Evolutionary conservation across 1,140 invertebrate genomes (phyloP).

Genomic region (Cydia fagiglandana): DNA sequence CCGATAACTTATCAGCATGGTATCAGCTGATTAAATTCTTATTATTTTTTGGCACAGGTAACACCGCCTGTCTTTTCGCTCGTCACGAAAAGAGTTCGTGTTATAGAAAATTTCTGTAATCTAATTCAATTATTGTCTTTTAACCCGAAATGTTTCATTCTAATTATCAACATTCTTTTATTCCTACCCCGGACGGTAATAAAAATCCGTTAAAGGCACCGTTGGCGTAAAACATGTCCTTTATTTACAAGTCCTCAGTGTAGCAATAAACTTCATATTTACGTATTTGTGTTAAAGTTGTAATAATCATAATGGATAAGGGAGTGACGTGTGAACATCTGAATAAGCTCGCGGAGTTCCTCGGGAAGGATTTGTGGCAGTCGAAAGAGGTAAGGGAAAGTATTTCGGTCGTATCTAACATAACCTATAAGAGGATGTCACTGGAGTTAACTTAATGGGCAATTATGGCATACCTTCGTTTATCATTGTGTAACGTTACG

Average conservation of each 20-base stretch:
- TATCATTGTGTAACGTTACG: slow-evolving; percentile 63
- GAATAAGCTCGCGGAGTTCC: slow-evolving; percentile 65
- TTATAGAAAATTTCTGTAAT: slow-evolving; percentile 74
- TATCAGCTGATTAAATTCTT: slow-evolving; percentile 21
- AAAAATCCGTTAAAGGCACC: slow-evolving; percentile 7
- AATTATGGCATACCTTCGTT: slow-evolving; percentile 59
- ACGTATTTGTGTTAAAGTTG: slow-evolving; percentile 57
- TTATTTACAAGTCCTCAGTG: slow-evolving; percentile 69
- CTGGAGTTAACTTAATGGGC: slow-evolving; percentile 45
- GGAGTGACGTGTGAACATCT: slow-evolving; percentile 75
- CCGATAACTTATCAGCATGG: background rate
- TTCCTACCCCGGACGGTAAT: background rate
- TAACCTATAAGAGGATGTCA: slow-evolving; percentile 71
- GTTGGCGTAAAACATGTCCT: slow-evolving; percentile 57
- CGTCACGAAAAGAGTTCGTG: slow-evolving; percentile 72
- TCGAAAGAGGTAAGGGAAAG: slow-evolving; percentile 64
- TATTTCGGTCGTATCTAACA: slow-evolving; percentile 47
- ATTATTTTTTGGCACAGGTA: background rate
- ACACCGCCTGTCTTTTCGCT: slow-evolving; percentile 69
- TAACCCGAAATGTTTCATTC: slow-evolving; percentile 59
- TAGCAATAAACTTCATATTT: slow-evolving; percentile 56
- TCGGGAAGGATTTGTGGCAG: slow-evolving; percentile 69
- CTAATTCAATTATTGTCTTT: slow-evolving; percentile 71
- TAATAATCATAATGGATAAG: slow-evolving; percentile 67
- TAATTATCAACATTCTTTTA: slow-evolving; percentile 32